phyloP scores from a whole-genome alignment of 2,113 vertebrate species.

The Antechinus flavipes region DNA sequence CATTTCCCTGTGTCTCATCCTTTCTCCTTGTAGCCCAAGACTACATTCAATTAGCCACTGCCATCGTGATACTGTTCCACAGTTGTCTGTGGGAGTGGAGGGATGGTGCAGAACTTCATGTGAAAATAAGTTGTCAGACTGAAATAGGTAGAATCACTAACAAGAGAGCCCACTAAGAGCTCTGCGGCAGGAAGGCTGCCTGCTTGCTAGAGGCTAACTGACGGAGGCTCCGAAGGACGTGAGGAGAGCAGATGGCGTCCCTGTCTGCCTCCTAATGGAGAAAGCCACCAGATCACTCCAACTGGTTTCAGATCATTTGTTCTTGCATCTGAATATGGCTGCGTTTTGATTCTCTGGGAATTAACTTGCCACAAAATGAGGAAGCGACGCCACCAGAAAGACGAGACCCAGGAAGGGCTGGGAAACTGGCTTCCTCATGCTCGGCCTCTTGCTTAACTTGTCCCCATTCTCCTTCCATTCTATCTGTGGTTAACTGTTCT shows the following conservation, averaged over 20 bases:
- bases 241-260: too few relatives aligned
- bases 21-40: not conserved
- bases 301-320: not conserved
- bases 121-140: not conserved
- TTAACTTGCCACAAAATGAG: slow-evolving; percentile 6
- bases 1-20: not conserved
- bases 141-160: not conserved
- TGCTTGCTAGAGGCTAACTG: not conserved
- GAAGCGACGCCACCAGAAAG: not conserved
- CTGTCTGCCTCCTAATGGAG: not conserved
- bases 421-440: not conserved
- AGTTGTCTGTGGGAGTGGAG: not conserved
- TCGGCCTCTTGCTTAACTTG: not conserved
- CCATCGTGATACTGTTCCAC: not conserved
- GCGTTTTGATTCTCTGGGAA: not conserved
- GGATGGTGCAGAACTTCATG: not conserved
- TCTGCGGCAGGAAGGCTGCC: not conserved
- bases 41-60: not conserved
- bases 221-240: not conserved
- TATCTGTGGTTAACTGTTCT: not conserved
- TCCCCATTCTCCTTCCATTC: not conserved
- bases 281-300: not conserved
- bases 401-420: not conserved
- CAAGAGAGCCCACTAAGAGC: not conserved
- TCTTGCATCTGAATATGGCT: not conserved